Base-by-base conservation (phyloP, 2,797 vertebrate genomes). In the Lagocephalus sceleratus region DNA sequence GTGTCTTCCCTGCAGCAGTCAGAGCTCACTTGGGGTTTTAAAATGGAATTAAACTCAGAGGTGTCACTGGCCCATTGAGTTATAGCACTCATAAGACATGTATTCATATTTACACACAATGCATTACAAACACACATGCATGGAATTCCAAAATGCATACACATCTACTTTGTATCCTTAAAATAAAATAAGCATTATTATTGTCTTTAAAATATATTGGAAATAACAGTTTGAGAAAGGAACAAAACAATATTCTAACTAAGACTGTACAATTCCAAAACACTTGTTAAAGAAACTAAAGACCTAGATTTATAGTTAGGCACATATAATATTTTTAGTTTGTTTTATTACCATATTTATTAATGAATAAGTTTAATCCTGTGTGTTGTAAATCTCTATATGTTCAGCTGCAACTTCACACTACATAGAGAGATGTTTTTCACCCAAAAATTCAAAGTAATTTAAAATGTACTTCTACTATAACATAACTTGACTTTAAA, bases 41-140 rank as follows among this genome's bases (percentile, higher is more conserved):
- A 68, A 87, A 89, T 73, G 76, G 84, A 81, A 90, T 88, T 87
- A 92, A 86, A 86, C 85, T 88, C 78, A 81, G 79, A 82, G 76
- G 79, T 82, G 85, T 88, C 86, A 88, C 60, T 57, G 83, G 76
- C 78, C 77, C 20, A 63, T 75, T 92, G 90, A 92, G 88, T 92
- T 90, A 92, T 92, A 79, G 85, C 85, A 73, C 88, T 92, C 90
- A 92, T 92, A 89, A 90, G 77, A 73, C 79, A 81, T 65, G 82
- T 68, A 78, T 68, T 83, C 73, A 72, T 72, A 71, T 71, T 65
- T 53, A 62, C 3, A 48, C 71, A 54, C 32, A 20, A 53, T 59
- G 42, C 73, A 57, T 32, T 66, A 43, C 68, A 58, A 57, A 39
- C 44, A 61, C 68, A 72, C 40, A 41, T 8, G 29, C 12, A 3